phyloP scores from a whole-genome alignment of 2,113 vertebrate genomes.

The Tilapia sparmanii region DNA sequence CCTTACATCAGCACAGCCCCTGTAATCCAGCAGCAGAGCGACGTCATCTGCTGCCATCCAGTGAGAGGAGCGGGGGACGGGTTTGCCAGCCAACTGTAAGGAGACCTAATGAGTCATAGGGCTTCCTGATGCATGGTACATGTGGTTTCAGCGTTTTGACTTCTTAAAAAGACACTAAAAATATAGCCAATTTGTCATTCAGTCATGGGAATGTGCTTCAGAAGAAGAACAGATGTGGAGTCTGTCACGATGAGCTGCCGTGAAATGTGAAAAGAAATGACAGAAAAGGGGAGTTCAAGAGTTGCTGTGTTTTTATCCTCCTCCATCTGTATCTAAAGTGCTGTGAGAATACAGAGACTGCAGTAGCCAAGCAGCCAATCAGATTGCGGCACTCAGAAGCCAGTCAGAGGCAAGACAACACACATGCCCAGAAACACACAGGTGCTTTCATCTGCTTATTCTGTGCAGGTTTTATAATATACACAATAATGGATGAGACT shows the following conservation, averaged over 20 bases:
- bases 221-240: background rate
- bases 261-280: background rate
- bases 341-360: conserved; percentile 53
- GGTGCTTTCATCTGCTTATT: background rate
- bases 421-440: background rate
- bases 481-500: background rate
- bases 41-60: conserved; percentile 6
- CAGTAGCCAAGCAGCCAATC: conserved; percentile 59
- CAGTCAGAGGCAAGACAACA: conserved; percentile 26
- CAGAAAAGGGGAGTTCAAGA: background rate
- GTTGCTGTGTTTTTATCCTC: conserved; percentile 16
- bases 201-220: background rate
- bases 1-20: background rate
- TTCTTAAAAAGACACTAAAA: background rate
- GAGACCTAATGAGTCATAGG: background rate
- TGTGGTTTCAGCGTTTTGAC: background rate
- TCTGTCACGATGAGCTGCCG: background rate
- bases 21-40: background rate
- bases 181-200: background rate
- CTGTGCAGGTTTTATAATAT: background rate
- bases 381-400: conserved; percentile 21
- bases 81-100: background rate
- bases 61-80: background rate
- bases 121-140: background rate
- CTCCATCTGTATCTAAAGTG: conserved; percentile 26